A percentile compares a stretch with the other conserved stretches of the same genome.
phyloP scores from a whole-genome alignment of 2,113 vertebrate species.

The Silurus glanis region DNA sequence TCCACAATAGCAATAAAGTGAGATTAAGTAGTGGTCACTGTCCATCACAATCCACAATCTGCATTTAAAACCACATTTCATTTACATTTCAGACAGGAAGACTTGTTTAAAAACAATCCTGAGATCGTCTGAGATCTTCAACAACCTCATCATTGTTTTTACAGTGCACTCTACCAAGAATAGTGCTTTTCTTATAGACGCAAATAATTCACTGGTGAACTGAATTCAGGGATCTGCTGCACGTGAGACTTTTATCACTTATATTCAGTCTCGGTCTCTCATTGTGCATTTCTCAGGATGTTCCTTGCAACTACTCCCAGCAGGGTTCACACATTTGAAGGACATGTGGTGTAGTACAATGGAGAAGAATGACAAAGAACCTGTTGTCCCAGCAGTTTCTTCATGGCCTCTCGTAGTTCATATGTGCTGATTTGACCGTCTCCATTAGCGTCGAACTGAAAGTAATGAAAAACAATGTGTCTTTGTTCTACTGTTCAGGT shows the following conservation, averaged over 20 bases:
- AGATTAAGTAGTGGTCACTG: too few species aligned
- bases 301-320: background rate
- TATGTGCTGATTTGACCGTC: constrained; percentile 95
- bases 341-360: background rate
- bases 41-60: too few species aligned
- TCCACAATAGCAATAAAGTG: too few species aligned
- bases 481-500: background rate
- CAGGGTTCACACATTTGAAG: background rate
- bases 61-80: too few species aligned
- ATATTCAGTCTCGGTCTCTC: background rate
- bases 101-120: too few species aligned
- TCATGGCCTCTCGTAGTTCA: constrained; percentile 95
- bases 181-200: background rate
- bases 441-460: constrained; percentile 94
- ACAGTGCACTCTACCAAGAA: too few species aligned
- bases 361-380: constrained; percentile 61
- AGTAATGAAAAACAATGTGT: background rate
- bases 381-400: constrained; percentile 93
- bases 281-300: background rate
- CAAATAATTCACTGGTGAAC: background rate
- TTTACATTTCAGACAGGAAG: too few species aligned
- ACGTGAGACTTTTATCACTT: background rate
- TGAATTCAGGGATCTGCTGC: background rate
- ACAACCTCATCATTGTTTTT: too few species aligned
- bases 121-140: too few species aligned